A percentile compares a stretch with the other conserved stretches of the same genome.
Conservation (phyloP, 2,888 invertebrate species). For the Tetranychus piercei region DNA sequence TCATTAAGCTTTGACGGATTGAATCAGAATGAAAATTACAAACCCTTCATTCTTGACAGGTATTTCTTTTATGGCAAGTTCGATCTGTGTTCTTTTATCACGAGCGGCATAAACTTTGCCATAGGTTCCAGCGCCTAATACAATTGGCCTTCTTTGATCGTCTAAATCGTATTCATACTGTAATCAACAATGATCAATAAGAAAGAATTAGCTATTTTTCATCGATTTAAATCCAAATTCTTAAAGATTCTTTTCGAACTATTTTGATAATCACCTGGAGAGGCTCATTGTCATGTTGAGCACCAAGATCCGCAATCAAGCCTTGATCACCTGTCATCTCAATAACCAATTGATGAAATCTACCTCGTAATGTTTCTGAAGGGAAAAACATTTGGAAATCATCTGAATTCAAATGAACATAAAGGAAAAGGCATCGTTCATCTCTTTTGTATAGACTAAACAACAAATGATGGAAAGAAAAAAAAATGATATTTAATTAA, state of each 20-base stretch:
- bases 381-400: slow-evolving; percentile 98
- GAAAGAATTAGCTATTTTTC: neutral
- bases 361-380: slow-evolving; percentile 43
- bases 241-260: neutral
- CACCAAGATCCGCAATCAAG: slow-evolving; percentile 52
- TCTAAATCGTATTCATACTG: slow-evolving; percentile 80
- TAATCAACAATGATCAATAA: slow-evolving; percentile 32
- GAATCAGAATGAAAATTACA: neutral
- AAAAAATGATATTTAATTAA: slow-evolving; percentile 2
- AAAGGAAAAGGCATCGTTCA: slow-evolving; percentile 81
- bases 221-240: neutral
- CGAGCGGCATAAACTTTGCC: slow-evolving; percentile 84
- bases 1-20: neutral
- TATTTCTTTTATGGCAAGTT: slow-evolving; percentile 95
- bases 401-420: slow-evolving; percentile 92
- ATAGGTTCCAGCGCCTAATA: slow-evolving; percentile 86
- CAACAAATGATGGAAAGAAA: slow-evolving; percentile 24
- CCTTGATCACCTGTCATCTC: slow-evolving; percentile 67
- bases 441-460: slow-evolving; percentile 79
- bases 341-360: slow-evolving; percentile 38
- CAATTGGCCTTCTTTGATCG: slow-evolving; percentile 61
- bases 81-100: slow-evolving; percentile 74
- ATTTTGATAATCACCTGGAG: slow-evolving; percentile 29
- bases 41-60: slow-evolving; percentile 78
- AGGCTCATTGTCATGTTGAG: slow-evolving; percentile 51